These are phyloP conservation scores for Argyresthia goedartella DNA, from an alignment of 2,888 invertebrate species.

Conservation along the genomic window DNA sequence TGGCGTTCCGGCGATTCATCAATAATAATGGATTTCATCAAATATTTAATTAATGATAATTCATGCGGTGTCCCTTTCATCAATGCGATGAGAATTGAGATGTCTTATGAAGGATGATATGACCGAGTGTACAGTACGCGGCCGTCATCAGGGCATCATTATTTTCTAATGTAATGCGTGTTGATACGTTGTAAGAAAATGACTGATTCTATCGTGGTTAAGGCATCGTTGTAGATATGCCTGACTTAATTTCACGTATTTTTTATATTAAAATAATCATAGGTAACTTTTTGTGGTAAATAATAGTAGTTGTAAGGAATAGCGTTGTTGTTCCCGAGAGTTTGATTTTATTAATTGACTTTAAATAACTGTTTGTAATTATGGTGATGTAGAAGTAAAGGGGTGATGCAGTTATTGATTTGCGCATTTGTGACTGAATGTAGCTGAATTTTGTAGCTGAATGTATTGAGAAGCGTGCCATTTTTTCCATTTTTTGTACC, in stretches of 20 bases:
- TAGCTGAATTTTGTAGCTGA: conserved; percentile 14
- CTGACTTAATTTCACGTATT: conserved; percentile 45
- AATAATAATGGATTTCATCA: background rate
- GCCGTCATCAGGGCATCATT: conserved; percentile 8
- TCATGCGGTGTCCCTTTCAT: background rate
- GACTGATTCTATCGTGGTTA: conserved; percentile 54
- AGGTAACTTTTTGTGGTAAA: conserved; percentile 12
- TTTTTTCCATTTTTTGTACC: conserved; percentile 13
- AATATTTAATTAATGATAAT: background rate
- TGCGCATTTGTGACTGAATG: conserved; percentile 17
- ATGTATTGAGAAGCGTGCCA: conserved; percentile 25
- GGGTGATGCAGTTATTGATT: conserved; percentile 8
- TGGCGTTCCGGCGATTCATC: background rate
- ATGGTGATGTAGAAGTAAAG: background rate
- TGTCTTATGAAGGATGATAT: background rate
- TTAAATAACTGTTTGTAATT: conserved; percentile 19
- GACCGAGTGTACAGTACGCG: background rate
- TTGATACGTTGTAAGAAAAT: conserved; percentile 45
- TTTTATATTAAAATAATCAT: conserved; percentile 32
- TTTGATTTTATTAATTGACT: conserved; percentile 20
- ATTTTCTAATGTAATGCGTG: conserved; percentile 14
- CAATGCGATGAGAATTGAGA: background rate
- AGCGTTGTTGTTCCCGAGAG: conserved; percentile 4
- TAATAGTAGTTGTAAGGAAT: conserved; percentile 2
- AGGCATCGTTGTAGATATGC: conserved; percentile 49